These are phyloP conservation scores for Himalopsyche japonica DNA, from an alignment of 2,888 invertebrate genomes.

Conservation along the genomic window DNA sequence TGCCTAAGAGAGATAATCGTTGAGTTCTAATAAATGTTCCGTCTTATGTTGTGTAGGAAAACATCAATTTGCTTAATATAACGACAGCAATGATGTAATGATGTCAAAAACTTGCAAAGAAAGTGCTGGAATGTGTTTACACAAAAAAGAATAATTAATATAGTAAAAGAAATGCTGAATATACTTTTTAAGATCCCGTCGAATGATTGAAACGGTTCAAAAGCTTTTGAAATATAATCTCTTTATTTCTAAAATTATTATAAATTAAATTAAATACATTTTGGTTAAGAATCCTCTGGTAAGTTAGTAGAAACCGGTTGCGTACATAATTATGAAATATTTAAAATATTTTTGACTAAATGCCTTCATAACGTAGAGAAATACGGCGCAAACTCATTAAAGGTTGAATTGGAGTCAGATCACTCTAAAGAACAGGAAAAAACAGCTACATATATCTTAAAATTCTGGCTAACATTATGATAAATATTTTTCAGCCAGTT, in stretches of 20 bases:
- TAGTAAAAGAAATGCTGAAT: too few relatives aligned
- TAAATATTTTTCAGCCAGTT: neutral
- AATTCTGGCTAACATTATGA: neutral
- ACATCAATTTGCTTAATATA: neutral
- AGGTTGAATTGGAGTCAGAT: neutral
- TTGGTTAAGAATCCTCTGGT: too few relatives aligned
- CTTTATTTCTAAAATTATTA: neutral
- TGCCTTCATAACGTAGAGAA: neutral
- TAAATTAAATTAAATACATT: neutral
- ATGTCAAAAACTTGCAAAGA: neutral
- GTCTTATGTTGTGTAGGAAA: neutral
- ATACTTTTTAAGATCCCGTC: too few relatives aligned
- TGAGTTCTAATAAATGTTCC: neutral
- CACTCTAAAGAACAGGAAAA: neutral
- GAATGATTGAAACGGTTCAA: too few relatives aligned
- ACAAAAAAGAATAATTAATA: neutral
- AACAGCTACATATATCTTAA: neutral
- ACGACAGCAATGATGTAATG: neutral
- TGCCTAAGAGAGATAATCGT: neutral
- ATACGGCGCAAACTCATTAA: neutral
- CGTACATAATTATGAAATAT: neutral
- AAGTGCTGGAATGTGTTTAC: neutral
- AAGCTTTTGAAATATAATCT: too few relatives aligned
- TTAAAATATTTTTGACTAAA: neutral
- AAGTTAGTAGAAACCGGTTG: neutral